phyloP scores from a whole-genome alignment of 2,797 vertebrate genomes.

The Sylvia borin region DNA sequence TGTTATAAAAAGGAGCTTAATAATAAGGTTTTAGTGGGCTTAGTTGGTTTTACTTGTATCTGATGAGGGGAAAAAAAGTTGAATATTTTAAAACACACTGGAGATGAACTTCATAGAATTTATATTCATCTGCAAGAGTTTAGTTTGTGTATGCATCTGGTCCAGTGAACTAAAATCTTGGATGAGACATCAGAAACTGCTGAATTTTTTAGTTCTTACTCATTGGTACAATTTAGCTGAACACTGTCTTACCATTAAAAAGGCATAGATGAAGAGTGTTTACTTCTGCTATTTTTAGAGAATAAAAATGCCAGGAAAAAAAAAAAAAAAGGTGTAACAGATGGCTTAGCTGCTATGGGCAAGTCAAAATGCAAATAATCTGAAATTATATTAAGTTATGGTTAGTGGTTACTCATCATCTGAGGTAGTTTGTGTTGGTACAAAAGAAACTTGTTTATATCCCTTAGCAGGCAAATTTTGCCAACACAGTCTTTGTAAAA shows the following conservation, averaged over 20 bases:
- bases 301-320: background rate
- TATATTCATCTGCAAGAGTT: background rate
- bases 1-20: background rate
- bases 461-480: background rate
- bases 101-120: background rate
- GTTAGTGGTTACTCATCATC: constrained; percentile 19
- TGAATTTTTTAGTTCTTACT: background rate
- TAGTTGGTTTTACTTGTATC: background rate
- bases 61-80: background rate
- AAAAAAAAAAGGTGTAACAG: background rate
- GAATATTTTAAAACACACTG: background rate
- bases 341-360: background rate
- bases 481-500: background rate
- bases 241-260: background rate
- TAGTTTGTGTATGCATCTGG: background rate
- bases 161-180: constrained; percentile 5
- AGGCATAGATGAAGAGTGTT: background rate
- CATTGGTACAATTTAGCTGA: background rate
- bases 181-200: background rate
- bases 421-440: background rate
- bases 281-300: background rate
- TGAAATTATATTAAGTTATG: constrained; percentile 26
- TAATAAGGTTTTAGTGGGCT: background rate
- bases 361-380: constrained; percentile 39
- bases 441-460: background rate